Evolutionary conservation across 2,797 vertebrate genomes (phyloP).

Genomic region (Gadopsis marmoratus): DNA sequence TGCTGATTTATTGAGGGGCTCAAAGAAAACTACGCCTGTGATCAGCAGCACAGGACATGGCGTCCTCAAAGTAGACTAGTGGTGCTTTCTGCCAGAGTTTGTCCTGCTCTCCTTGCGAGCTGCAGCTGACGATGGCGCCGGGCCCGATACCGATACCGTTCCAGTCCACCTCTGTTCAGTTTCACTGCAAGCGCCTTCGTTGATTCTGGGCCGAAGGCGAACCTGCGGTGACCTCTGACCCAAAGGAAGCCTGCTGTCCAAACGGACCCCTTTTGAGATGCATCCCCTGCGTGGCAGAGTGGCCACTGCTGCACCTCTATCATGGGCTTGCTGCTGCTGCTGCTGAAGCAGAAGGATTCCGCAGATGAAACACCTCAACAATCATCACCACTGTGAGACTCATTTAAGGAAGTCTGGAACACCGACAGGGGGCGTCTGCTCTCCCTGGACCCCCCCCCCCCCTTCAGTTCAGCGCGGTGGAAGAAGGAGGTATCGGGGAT

Average conservation of each 20-base stretch:
- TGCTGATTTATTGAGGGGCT: neutral
- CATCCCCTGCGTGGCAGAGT: too few relatives aligned
- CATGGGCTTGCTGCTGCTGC: too few relatives aligned
- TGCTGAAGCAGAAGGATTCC: slow-evolving; percentile 28
- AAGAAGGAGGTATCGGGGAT: slow-evolving; percentile 82
- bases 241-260: neutral
- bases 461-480: slow-evolving; percentile 23
- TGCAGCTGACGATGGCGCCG: neutral
- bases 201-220: neutral
- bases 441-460: slow-evolving; percentile 3
- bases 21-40: neutral
- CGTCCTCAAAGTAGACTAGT: neutral
- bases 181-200: too few relatives aligned
- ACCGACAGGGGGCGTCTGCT: slow-evolving; percentile 84
- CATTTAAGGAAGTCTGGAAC: slow-evolving; percentile 59
- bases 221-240: neutral
- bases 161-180: too few relatives aligned
- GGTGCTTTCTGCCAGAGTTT: neutral
- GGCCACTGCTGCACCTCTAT: too few relatives aligned
- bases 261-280: neutral
- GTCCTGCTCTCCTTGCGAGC: neutral
- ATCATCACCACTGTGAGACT: slow-evolving; percentile 44
- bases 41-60: too few relatives aligned
- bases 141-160: too few relatives aligned
- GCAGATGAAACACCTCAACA: slow-evolving; percentile 41